Evolutionary conservation across 1,140 invertebrate genomes (phyloP), one percentile per base, ranked within the genome.

Genomic region (Solenopsis fugax): DNA sequence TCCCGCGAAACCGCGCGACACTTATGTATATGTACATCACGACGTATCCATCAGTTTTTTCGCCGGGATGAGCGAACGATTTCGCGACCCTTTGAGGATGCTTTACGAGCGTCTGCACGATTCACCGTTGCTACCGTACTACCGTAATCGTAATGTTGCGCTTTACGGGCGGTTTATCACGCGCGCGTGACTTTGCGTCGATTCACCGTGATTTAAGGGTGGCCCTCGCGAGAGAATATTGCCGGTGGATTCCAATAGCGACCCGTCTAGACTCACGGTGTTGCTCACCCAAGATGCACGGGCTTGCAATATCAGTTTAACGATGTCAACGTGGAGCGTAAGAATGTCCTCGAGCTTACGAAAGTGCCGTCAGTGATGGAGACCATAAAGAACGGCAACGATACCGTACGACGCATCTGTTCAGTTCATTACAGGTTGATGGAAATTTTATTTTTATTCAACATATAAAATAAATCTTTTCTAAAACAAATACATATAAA

Each of bases 251-350:
- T n/a, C 13, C n/a, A 29, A 48, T 48, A 48, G 18, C 54, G 37
- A 13, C 29, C 41, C 24, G 80, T 82, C 37, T 82, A 73, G 52
- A 29, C 21, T 18, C 34, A 12, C 34, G 34, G 37, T 60, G 18
- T 37, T 65, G 48, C 24, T 78, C 52, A n/a, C 13, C 29, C 48
- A 60, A 56, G n/a, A 60, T 52, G 54, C 77, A 72, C 64, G 41
- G 9, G 24, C 48, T 13, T 21, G 73, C 85, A 75, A 84, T 84
- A 75, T 71, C 80, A 54, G 69, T 75, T 84, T 75, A 84, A 84
- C 54, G 69, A 84, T 9, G 69, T 7, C 69, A 29, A n/a, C 24
- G 24, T 37, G 18, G 69, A 34, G 54, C 41, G 18, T 24, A 82
- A 73, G 67, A 82, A 82, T 73, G 80, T 84, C 29, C 54, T 50